Evolutionary conservation across 2,113 vertebrate species (phyloP).

Genomic region (Clinocottus analis): DNA sequence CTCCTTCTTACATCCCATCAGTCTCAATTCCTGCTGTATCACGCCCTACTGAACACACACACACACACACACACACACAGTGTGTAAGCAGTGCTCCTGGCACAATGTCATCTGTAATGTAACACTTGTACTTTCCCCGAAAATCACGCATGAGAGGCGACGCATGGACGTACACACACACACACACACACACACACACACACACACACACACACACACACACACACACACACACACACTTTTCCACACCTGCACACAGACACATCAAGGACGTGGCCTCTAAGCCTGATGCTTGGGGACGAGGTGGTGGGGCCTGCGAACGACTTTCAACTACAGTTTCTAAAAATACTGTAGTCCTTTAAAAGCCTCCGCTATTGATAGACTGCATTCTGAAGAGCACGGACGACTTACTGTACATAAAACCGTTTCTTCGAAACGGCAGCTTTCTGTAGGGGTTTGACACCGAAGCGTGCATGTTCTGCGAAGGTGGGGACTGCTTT

Average conservation of each 20-base stretch:
- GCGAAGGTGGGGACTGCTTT: too few species aligned
- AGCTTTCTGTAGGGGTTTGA: neutral
- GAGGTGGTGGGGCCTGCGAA: slow-evolving; percentile 13
- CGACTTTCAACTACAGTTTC: slow-evolving; percentile 26
- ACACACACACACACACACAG: neutral
- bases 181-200: too few species aligned
- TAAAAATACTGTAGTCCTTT: slow-evolving; percentile 73
- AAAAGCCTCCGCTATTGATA: slow-evolving; percentile 70
- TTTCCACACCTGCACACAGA: neutral
- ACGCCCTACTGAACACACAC: neutral
- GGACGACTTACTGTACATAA: slow-evolving; percentile 50
- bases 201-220: neutral
- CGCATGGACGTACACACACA: neutral
- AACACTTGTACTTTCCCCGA: slow-evolving; percentile 29
- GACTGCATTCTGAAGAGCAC: slow-evolving; percentile 36
- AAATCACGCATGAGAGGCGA: slow-evolving; percentile 4
- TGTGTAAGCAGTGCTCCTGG: slow-evolving; percentile 55
- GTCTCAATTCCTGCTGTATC: slow-evolving; percentile 33
- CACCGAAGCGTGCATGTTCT: too few species aligned
- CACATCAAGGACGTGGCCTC: slow-evolving; percentile 32
- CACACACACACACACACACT: too few species aligned
- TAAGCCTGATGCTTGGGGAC: slow-evolving; percentile 25
- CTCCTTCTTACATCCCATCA: slow-evolving; percentile 35
- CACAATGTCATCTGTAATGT: slow-evolving; percentile 63
- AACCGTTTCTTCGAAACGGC: neutral